These are phyloP conservation scores for Caenorhabditis imperialis DNA, from an alignment of 2,888 invertebrate genomes.

Conservation along the genomic window DNA sequence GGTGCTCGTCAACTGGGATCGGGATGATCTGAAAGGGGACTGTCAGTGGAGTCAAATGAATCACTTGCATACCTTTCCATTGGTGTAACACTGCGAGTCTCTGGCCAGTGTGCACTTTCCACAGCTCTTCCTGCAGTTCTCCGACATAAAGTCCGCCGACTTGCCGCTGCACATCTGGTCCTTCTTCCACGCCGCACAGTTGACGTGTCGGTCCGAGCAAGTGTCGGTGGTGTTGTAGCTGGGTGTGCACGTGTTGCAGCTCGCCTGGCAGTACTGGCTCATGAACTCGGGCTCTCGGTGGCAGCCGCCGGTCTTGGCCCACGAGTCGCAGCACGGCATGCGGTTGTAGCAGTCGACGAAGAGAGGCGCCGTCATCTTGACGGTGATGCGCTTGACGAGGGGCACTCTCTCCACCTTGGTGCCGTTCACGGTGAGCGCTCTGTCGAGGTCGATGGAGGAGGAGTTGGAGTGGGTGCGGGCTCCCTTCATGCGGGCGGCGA, in stretches of 20 bases:
- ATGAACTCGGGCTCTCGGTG: conserved; percentile 71
- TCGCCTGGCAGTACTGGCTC: conserved; percentile 73
- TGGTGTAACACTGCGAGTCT: conserved; percentile 53
- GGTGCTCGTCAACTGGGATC: conserved; percentile 45
- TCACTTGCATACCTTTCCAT: conserved; percentile 60
- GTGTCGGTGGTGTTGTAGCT: conserved; percentile 69
- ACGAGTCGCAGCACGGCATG: conserved; percentile 74
- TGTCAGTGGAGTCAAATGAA: too few species aligned
- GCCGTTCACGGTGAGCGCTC: conserved; percentile 37
- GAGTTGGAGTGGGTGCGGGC: conserved; percentile 41
- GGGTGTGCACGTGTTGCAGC: conserved; percentile 70
- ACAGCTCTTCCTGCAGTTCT: conserved; percentile 75
- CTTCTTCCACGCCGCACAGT: conserved; percentile 65
- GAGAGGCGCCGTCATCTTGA: conserved; percentile 61
- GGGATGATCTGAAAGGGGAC: conserved; percentile 44
- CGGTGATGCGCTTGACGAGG: conserved; percentile 45
- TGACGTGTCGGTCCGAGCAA: conserved; percentile 74
- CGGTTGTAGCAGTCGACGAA: conserved; percentile 76
- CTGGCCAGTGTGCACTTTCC: conserved; percentile 63
- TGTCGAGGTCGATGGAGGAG: conserved; percentile 29
- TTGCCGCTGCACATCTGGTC: conserved; percentile 65
- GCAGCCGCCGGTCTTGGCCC: conserved; percentile 73
- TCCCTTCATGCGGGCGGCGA: conserved; percentile 61
- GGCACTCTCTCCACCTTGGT: conserved; percentile 44
- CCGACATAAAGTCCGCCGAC: conserved; percentile 71